A percentile compares a stretch with the other conserved stretches of the same genome.
Conservation (phyloP, 2,797 vertebrate species). For the Cyclura pinguis region DNA sequence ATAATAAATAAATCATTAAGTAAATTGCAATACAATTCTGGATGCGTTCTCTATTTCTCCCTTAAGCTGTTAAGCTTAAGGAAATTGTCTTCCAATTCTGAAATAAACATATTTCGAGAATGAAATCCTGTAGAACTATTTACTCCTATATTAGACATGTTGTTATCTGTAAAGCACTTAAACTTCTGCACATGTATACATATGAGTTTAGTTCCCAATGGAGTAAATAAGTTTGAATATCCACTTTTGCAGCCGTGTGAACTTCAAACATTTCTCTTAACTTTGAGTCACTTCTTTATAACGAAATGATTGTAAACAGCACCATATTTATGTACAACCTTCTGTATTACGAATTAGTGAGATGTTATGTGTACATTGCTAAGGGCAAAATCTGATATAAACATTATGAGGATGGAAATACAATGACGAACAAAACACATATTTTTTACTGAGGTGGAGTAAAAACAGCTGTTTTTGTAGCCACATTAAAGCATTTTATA, state of each 20-base stretch:
- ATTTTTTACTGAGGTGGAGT: slow-evolving; percentile 52
- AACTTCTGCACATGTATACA: neutral
- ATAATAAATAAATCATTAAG: neutral
- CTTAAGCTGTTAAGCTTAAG: slow-evolving; percentile 34
- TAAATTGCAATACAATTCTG: neutral
- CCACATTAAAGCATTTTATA: slow-evolving; percentile 53
- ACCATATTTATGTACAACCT: slow-evolving; percentile 22
- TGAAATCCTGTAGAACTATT: neutral
- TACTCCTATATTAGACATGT: neutral
- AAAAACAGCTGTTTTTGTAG: slow-evolving; percentile 59
- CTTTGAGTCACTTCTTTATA: neutral
- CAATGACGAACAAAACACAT: slow-evolving; percentile 39
- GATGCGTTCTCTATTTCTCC: neutral
- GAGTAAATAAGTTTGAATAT: neutral
- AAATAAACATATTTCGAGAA: slow-evolving; percentile 41
- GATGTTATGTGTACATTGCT: slow-evolving; percentile 25
- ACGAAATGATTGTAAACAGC: slow-evolving; percentile 35
- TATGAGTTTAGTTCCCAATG: neutral
- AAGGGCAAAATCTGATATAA: slow-evolving; percentile 57
- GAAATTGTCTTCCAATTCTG: slow-evolving; percentile 28
- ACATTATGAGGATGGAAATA: slow-evolving; percentile 59
- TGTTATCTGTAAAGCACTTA: neutral
- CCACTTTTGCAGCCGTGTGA: slow-evolving; percentile 5
- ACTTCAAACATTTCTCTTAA: neutral
- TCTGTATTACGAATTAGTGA: slow-evolving; percentile 36